Evolutionary conservation across 2,113 vertebrate species (phyloP).

Genomic region (Nothoprocta perdicaria): DNA sequence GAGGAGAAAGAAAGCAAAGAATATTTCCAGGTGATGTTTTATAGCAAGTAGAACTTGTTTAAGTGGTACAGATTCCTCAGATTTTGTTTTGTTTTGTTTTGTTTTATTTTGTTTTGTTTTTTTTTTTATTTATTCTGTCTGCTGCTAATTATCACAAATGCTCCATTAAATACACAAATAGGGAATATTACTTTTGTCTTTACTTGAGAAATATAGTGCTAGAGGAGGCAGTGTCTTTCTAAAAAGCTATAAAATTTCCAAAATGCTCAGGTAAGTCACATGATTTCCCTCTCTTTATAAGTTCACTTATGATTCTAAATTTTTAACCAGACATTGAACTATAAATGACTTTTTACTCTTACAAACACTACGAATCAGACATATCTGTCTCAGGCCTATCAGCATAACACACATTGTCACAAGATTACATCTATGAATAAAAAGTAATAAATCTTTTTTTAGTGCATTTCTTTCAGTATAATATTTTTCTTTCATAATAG

Average conservation of each 20-base stretch:
- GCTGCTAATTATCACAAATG: neutral
- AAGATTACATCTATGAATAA: neutral
- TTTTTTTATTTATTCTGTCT: neutral
- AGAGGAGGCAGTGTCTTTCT: neutral
- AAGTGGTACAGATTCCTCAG: neutral
- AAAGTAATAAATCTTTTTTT: neutral
- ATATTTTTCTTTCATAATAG: neutral
- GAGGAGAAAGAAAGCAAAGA: neutral
- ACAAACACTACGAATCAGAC: neutral
- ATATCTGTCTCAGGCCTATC: no score
- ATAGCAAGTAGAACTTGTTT: neutral
- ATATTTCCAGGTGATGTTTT: neutral
- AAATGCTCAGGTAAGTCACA: neutral
- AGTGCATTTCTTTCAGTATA: neutral
- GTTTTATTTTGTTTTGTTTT: neutral
- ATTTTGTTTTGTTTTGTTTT: neutral
- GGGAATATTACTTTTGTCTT: neutral
- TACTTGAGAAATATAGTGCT: neutral
- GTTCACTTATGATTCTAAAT: neutral
- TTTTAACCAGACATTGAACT: neutral
- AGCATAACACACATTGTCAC: no score
- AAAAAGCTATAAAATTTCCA: neutral
- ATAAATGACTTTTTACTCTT: neutral
- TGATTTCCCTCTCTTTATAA: neutral
- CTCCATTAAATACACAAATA: accelerated